These are phyloP conservation scores for Synodontis membranacea DNA, from an alignment of 2,113 vertebrate species.

Conservation along the genomic window DNA sequence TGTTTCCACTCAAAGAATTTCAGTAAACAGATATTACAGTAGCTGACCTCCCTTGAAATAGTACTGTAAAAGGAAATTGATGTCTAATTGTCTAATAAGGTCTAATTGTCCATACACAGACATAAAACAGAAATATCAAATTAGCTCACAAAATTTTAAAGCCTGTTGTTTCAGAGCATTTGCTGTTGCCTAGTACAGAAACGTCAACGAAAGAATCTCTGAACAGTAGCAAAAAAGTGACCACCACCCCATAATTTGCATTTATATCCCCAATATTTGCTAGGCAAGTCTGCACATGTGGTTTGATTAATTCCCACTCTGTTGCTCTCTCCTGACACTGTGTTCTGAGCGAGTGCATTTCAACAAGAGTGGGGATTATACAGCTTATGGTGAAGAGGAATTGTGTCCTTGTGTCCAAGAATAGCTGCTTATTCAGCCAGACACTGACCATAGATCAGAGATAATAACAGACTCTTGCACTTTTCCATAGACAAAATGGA, in stretches of 20 bases:
- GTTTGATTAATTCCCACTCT: background rate
- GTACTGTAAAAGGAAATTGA: background rate
- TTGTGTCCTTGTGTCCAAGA: background rate
- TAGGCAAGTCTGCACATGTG: background rate
- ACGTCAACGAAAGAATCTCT: background rate
- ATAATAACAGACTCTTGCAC: slow-evolving; percentile 1
- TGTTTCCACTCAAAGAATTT: background rate
- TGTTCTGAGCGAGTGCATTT: slow-evolving; percentile 10
- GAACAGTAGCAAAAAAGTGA: background rate
- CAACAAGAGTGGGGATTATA: background rate
- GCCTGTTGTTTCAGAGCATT: background rate
- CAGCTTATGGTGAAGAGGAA: slow-evolving; percentile 6
- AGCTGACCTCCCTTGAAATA: background rate
- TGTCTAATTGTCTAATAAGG: background rate
- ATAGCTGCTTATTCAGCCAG: background rate
- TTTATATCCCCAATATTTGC: background rate
- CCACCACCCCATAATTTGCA: background rate
- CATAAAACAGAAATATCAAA: background rate
- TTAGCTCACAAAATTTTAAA: background rate
- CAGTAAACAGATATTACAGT: background rate
- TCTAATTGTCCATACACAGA: background rate
- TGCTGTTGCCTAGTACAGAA: background rate
- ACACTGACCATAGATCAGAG: slow-evolving; percentile 7
- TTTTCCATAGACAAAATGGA: slow-evolving; percentile 7
- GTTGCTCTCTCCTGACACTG: too few species aligned